A percentile compares a stretch with the other conserved stretches of the same genome.
phyloP scores from a whole-genome alignment of 2,113 vertebrate species.

The Formicarius rufipectus region DNA sequence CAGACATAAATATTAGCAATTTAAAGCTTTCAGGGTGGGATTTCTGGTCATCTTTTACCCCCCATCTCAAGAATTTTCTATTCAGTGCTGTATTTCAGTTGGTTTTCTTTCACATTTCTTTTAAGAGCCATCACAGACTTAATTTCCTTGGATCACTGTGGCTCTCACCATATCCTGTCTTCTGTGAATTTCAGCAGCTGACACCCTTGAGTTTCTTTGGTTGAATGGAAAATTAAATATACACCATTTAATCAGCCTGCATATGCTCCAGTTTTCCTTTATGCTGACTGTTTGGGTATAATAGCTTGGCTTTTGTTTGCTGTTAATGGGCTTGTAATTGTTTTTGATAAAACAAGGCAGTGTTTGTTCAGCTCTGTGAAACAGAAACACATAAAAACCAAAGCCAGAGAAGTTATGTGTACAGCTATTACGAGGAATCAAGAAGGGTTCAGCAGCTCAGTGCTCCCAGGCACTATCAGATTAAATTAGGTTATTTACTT shows the following conservation, averaged over 20 bases:
- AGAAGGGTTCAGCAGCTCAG: not conserved
- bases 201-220: not conserved
- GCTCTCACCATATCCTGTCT: not conserved
- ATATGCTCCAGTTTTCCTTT: not conserved
- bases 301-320: constrained; percentile 37
- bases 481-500: not conserved
- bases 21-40: not conserved
- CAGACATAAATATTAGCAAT: not conserved
- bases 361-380: constrained; percentile 15
- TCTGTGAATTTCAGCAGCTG: constrained; percentile 43
- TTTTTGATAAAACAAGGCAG: constrained; percentile 33
- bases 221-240: constrained; percentile 42
- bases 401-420: not conserved
- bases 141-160: not conserved
- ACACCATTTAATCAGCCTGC: constrained; percentile 11
- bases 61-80: not conserved
- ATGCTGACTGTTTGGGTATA: not conserved
- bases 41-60: not conserved
- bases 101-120: not conserved
- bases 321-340: constrained; percentile 4
- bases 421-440: not conserved
- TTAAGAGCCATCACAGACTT: not conserved
- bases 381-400: not conserved
- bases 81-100: not conserved
- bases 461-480: not conserved